Conservation (phyloP, 2,113 vertebrate species). For the Rhagologus leucostigma region DNA sequence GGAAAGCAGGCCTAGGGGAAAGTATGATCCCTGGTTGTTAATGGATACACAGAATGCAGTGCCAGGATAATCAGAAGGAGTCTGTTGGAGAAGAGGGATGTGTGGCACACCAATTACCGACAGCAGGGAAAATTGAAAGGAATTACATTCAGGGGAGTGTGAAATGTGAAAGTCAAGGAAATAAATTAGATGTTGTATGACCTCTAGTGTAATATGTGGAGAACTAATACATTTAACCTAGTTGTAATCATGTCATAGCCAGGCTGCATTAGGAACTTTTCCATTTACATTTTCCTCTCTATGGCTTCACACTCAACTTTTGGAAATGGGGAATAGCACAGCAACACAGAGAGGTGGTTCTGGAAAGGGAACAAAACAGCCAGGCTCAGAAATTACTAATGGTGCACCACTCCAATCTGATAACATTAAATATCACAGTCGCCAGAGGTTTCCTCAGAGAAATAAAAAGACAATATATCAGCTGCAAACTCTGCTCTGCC, state of each 20-base stretch:
- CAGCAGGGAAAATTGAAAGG: constrained; percentile 53
- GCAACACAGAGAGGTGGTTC: not conserved
- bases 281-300: constrained; percentile 14
- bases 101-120: constrained; percentile 24
- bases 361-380: not conserved
- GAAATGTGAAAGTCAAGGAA: constrained; percentile 54
- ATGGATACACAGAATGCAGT: not conserved
- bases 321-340: not conserved
- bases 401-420: not conserved
- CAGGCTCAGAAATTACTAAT: not conserved
- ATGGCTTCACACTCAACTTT: not conserved
- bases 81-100: constrained; percentile 30
- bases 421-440: not conserved
- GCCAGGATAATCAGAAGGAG: not conserved
- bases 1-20: not conserved
- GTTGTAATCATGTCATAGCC: constrained; percentile 34
- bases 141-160: constrained; percentile 44
- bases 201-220: constrained; percentile 41
- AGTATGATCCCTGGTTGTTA: constrained; percentile 3
- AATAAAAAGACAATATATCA: not conserved
- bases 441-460: not conserved
- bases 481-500: not conserved
- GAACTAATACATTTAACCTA: constrained; percentile 47
- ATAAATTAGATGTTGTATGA: constrained; percentile 52
- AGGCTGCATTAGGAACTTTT: constrained; percentile 29